Base-by-base conservation (phyloP, 2,797 vertebrate species). In the Meda fulgida region DNA sequence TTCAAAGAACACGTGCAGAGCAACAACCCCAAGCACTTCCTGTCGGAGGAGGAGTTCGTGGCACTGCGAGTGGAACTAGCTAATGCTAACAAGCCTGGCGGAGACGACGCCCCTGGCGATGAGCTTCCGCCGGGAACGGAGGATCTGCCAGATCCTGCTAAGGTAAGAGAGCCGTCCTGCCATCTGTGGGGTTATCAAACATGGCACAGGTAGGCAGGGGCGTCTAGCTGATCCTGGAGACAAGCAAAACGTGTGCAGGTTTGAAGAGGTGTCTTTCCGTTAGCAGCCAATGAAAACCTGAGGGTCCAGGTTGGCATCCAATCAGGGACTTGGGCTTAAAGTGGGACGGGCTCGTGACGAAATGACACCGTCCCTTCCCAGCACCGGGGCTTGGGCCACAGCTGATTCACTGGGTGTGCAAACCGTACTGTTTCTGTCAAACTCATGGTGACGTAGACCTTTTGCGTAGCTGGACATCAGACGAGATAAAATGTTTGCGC, bases 1-100 rank as follows among this genome's bases (percentile, higher is more conserved):
- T 99, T 99, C 91, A 99, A 97, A 93, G 98, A 99, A 4, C 98
- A 99, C 3, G 94, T 99, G 81, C 98, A 99, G 92, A 96, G 91
- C 94, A 97, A 97, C 93, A 92, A 98, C 89, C 98, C 98, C 70
- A 97, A 97, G 89, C 96, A 98, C 90, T 96, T 98, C 80, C 89
- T 99, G 90, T 97, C 97, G 26, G 94, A 97, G 3, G 97, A 97
- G 87, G 97, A 99, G 91, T 99, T 99, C 86, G 94, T 99, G 81
- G 95, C 97, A 92, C 94, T 99, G 84, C 95, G 98, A 58, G 90
- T 95, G 2, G 98, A 99, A 84, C 94, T 99, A 66, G 97, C 97
- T 0, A 96, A 97, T 70, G 93, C 95, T 83, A 97, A 95, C 13
- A 96, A 96, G 85, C 95, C 95, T 10, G 89, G 90, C 23, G 96